Base-by-base conservation (phyloP, 2,113 vertebrate species). In the Aspiorhynchus laticeps region DNA sequence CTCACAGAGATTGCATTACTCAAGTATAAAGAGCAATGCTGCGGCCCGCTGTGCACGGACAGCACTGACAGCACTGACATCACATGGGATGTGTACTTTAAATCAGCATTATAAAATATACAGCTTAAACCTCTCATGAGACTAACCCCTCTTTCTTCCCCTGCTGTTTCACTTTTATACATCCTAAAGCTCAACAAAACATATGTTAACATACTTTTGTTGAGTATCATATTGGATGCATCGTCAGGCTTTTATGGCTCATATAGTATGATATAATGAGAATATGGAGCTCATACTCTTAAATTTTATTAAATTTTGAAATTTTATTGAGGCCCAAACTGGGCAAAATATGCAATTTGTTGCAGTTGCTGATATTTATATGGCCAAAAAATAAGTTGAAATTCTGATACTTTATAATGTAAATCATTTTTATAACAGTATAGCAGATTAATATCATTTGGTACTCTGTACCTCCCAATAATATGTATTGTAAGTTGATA, bases 131-230 rank as follows among this genome's bases (percentile, higher is more conserved):
- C 14, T 81, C 59, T 81, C 56, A 26, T 65, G 75, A 78, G 75
- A 78, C 46, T 48, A 78, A 31, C 15, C 26, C 26, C n/a, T 31
- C n/a, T n/a, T 36, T 63, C 56, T 80, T 80, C 24, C 59, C 24
- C 59, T 28, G 31, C 59, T 81, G 24, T 28, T 61, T 41, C 19
- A 7, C 33, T 67, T 43, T 65, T 46, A 46, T 46, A 81, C 65
- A 81, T 31, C 80, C 36, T 65, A 65, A 63, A 41, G 59, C 79
- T n/a, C 36, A n/a, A 81, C 33, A 81, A 81, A 65, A 31, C 78
- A 61, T 61, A 36, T n/a, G n/a, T n/a, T n/a, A n/a, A n/a, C n/a
- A n/a, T n/a, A n/a, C n/a, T n/a, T n/a, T n/a, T n/a, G n/a, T n/a
- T n/a, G n/a, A n/a, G n/a, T n/a, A n/a, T n/a, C n/a, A n/a, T n/a